These are phyloP conservation scores for Falco biarmicus DNA, from an alignment of 2,797 vertebrate species.

Conservation along the genomic window DNA sequence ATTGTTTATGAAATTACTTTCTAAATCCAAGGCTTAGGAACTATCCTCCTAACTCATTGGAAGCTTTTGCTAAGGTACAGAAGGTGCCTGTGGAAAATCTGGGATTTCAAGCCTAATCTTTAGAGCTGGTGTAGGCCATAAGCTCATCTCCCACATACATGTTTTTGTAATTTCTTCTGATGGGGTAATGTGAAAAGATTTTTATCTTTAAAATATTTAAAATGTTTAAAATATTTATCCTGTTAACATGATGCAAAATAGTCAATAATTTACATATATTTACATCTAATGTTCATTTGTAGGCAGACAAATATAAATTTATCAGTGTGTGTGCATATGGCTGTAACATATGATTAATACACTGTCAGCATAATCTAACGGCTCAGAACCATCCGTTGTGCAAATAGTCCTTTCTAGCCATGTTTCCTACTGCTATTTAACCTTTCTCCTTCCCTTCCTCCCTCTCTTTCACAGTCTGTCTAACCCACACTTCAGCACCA, in stretches of 20 bases:
- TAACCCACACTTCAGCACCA: not conserved
- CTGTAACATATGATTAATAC: constrained; percentile 73
- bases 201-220: constrained; percentile 46
- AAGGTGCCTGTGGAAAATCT: not conserved
- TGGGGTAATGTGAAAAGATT: constrained; percentile 23
- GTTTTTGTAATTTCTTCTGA: constrained; percentile 37
- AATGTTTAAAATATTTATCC: constrained; percentile 65
- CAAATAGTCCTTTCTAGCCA: constrained; percentile 56
- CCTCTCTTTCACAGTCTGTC: constrained; percentile 47
- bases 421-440: constrained; percentile 60
- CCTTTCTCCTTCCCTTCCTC: constrained; percentile 54
- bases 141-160: constrained; percentile 34
- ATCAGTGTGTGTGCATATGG: constrained; percentile 71
- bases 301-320: constrained; percentile 69
- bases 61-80: constrained; percentile 31
- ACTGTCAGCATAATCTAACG: constrained; percentile 67
- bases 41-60: not conserved
- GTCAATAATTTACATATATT: constrained; percentile 73
- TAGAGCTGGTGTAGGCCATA: constrained; percentile 5
- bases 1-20: not conserved
- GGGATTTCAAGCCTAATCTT: constrained; percentile 22
- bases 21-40: not conserved
- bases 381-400: constrained; percentile 67
- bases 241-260: constrained; percentile 60
- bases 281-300: constrained; percentile 71